Evolutionary conservation across 2,797 vertebrate species (phyloP), one percentile per base, ranked within the genome.

Genomic region (Catharus ustulatus): DNA sequence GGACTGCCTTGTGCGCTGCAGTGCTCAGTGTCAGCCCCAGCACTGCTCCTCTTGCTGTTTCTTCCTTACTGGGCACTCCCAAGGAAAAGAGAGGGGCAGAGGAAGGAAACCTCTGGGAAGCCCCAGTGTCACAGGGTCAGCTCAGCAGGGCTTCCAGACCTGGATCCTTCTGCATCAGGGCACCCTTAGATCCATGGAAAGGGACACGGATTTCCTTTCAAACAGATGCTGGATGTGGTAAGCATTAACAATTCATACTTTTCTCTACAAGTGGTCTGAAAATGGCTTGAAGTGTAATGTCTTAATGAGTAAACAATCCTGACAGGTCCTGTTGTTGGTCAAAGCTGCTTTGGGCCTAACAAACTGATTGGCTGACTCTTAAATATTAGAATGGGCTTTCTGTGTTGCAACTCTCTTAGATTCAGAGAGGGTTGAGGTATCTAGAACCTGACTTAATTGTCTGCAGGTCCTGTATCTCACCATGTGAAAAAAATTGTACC

Each of bases 381-480:
- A 51, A 90, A 30, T 85, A 51, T 59, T 72, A 66, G 43, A 42
- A 66, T 75, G 13, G 63, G 5, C 29, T 91, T 68, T 78, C 27
- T 58, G 0, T 87, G 29, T 14, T 58, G 15, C 32, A 61, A 3
- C 11, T 73, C 10, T 22, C 1, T 54, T 75, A 76, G 48, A 61
- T 66, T 58, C 17, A 20, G n/a, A 11, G n/a, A 34, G 4, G 32
- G 4, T 26, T 79, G 64, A 57, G 26, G 4, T 87, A 61, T 76
- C 84, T 82, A 87, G 81, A 94, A 93, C 64, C 42, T 51, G 27
- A 58, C 48, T 75, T 32, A 55, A 85, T 89, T 75, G 54, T 73
- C 46, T 80, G 42, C 51, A 81, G 9, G 36, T 87, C 83, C 72
- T 83, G 27, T 22, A 52, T 61, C n/a, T 62, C 46, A 48, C 29